Base-by-base conservation (phyloP, 2,888 invertebrate species). In the Sphinx pinastri region DNA sequence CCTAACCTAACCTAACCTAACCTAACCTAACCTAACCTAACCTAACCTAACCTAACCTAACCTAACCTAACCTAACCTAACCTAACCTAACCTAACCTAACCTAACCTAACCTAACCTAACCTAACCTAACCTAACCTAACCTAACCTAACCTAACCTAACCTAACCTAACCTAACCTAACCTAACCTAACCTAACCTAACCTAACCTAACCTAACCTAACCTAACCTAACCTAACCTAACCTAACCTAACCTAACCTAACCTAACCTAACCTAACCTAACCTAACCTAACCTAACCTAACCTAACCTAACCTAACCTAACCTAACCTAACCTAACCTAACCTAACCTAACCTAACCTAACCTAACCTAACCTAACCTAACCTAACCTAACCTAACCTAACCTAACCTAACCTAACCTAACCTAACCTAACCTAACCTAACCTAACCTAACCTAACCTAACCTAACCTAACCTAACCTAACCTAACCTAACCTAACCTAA, bases 1-100 rank as follows among this genome's bases (percentile, higher is more conserved):
- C 74, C 76, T 75, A 73, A 74, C 74, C 76, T 74, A 74, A 74
- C 76, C 76, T 74, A 74, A 74, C 76, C 76, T 73, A 74, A 73
- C 76, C 74, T 73, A 73, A 74, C 74, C 76, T 74, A 73, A 73
- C 75, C 73, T 72, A 73, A 73, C 72, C 75, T 72, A 71, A 73
- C 72, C 72, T 47, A 47, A 47, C 74, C 71, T 70, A 74, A 71
- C 74, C 73, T 70, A 74, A 71, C 72, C 74, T 70, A 72, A 69
- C 72, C 69, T 69, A 72, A 71, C 71, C 69, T 60, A 73, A 59
- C 68, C 68, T 70, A 71, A 71, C 71, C 71, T 70, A 71, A 70
- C 71, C 68, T 68, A 70, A 59, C 68, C 71, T 67, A 72, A 75
- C 72, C 73, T 71, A 73, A 74, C 72, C 76, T 73, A 69, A 71